A percentile compares a stretch with the other conserved stretches of the same genome.
Conservation (phyloP, 2,797 vertebrate genomes). For the Spheniscus humboldti region DNA sequence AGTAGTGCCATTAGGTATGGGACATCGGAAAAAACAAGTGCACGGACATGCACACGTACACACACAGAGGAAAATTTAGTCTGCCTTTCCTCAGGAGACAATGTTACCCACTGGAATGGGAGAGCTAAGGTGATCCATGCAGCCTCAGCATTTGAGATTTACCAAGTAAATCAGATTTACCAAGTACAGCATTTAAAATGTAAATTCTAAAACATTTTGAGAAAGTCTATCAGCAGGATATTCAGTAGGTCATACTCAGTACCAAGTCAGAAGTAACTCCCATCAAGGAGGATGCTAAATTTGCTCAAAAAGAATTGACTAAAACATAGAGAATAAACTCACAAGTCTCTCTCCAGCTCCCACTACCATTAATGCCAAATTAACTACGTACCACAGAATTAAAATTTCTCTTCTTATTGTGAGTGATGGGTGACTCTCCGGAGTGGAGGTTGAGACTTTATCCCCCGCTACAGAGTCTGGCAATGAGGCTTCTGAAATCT, state of each 20-base stretch:
- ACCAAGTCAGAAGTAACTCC: constrained; percentile 7
- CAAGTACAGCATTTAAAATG: background rate
- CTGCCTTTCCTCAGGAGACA: background rate
- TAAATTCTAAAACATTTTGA: background rate
- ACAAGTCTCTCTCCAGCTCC: background rate
- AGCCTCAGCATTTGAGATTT: background rate
- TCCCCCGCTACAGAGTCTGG: background rate
- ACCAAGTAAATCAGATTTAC: background rate
- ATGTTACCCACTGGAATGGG: background rate
- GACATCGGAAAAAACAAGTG: background rate
- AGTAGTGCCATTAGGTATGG: background rate
- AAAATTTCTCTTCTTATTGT: background rate
- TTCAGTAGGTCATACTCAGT: constrained; percentile 4
- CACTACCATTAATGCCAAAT: background rate
- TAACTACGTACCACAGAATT: background rate
- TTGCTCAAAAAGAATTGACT: constrained; percentile 10
- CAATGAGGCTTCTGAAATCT: background rate
- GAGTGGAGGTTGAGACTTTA: background rate
- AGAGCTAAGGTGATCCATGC: background rate
- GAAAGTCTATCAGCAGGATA: background rate
- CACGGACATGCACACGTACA: background rate
- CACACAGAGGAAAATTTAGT: background rate
- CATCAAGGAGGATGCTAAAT: background rate
- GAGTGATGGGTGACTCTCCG: background rate
- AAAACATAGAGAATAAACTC: background rate